These are phyloP conservation scores for Allygus modestus DNA, from an alignment of 2,888 invertebrate genomes.

Conservation along the genomic window DNA sequence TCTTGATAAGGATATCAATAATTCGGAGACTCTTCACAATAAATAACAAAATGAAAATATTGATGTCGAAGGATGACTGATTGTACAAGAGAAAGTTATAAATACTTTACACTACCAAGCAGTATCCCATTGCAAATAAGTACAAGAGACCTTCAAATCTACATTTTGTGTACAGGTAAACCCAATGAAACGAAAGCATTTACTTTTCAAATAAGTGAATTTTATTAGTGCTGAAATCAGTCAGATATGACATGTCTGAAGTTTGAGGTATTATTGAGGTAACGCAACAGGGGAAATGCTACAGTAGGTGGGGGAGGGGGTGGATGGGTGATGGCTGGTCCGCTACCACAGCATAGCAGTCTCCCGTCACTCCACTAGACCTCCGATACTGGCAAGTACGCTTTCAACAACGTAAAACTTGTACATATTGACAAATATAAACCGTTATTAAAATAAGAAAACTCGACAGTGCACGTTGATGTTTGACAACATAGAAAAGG, in stretches of 20 bases:
- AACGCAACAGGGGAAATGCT: conserved; percentile 32
- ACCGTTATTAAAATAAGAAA: no score
- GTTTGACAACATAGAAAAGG: not conserved
- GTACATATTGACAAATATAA: not conserved
- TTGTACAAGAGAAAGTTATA: no score
- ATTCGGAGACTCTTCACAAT: no score
- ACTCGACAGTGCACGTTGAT: not conserved
- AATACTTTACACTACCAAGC: no score
- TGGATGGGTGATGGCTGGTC: not conserved
- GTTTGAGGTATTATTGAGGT: conserved; percentile 47
- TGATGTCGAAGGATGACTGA: no score
- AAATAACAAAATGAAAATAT: no score
- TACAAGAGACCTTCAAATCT: no score
- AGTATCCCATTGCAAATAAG: no score
- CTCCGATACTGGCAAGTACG: not conserved
- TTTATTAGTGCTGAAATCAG: conserved; percentile 55
- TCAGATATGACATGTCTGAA: conserved; percentile 47
- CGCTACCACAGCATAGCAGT: not conserved
- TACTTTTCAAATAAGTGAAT: conserved; percentile 40
- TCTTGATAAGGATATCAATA: no score
- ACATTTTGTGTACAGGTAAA: no score
- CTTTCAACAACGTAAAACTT: not conserved
- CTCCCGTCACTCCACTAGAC: not conserved
- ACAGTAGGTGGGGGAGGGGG: not conserved
- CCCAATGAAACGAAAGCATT: not conserved